Evolutionary conservation across 2,113 vertebrate species (phyloP), one percentile per base, ranked within the genome.

Genomic region (Pogonocichla stellata): DNA sequence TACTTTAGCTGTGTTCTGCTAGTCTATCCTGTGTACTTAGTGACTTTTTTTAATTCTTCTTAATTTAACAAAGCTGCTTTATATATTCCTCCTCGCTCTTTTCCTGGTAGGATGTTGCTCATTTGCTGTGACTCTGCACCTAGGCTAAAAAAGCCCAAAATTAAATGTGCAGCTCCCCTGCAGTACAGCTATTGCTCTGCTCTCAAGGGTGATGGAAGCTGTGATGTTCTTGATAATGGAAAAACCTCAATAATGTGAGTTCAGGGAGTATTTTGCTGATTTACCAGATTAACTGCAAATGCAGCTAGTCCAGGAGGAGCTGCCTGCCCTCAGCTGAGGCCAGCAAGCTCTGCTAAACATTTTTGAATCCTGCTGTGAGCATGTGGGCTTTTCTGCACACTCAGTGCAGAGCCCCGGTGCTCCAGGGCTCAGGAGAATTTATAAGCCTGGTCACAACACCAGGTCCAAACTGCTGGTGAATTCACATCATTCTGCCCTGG

Each of bases 221-320:
- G 20, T 72, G 82, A 86, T 80, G 51, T 80, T 90, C 88, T 66
- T 58, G 70, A 42, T 95, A 94, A 95, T 83, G 69, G 92, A 93
- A 95, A 92, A 86, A 24, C 29, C 60, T 80, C 69, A 65, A 73
- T 90, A 92, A 95, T 64, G 60, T 0, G 26, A 88, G 75, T 77
- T 80, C 33, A 47, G 80, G 91, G 95, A 95, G 43, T 7, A 26
- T 42, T 90, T 62, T 80, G 67, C 74, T 86, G 71, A 54, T 94
- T 85, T 73, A 56, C 82, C 67, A 83, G 60, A 72, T 53, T 86
- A 81, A 28, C 88, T 90, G 67, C 50, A 90, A 65, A 67, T 40
- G 40, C 81, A 87, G 7, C 23, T 20, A 33, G 62, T 73, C n/a
- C 54, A 69, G 58, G 66, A 92, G 77, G 69, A 80, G 61, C 62